phyloP scores from a whole-genome alignment of 2,888 invertebrate genomes.

The Craniophora ligustri region DNA sequence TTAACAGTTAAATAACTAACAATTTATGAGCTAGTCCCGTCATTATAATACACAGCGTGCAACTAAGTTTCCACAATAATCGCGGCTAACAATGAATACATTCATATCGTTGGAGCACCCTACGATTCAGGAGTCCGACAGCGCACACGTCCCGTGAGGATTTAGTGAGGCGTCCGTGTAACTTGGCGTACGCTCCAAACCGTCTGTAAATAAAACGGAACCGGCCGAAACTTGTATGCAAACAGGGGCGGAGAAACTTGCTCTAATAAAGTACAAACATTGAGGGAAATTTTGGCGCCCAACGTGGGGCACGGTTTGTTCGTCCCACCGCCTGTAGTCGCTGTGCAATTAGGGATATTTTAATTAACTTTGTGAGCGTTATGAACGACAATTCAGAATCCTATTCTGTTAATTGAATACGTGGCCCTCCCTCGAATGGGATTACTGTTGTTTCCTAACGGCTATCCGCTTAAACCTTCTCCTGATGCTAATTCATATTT shows the following conservation, averaged over 20 bases:
- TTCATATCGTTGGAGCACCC: conserved; percentile 22
- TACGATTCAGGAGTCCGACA: conserved; percentile 22
- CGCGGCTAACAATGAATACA: conserved; percentile 36
- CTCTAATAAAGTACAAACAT: conserved; percentile 84
- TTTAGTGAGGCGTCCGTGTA: conserved; percentile 53
- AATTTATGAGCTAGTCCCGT: conserved; percentile 28
- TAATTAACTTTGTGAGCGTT: conserved; percentile 82
- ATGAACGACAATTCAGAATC: conserved; percentile 78
- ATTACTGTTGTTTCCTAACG: conserved; percentile 68
- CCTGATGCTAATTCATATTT: conserved; percentile 62
- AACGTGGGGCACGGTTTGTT: conserved; percentile 51
- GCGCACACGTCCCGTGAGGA: conserved; percentile 43
- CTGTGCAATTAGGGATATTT: conserved; percentile 76
- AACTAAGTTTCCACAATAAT: conserved; percentile 42
- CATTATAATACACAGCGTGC: conserved; percentile 29
- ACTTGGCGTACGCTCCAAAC: conserved; percentile 53
- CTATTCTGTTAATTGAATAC: conserved; percentile 82
- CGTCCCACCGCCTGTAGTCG: conserved; percentile 53
- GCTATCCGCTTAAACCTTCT: conserved; percentile 64
- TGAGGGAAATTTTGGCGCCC: conserved; percentile 68
- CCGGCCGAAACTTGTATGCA: conserved; percentile 65
- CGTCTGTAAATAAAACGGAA: conserved; percentile 60
- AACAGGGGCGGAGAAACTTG: conserved; percentile 77
- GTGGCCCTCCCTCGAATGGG: conserved; percentile 64
- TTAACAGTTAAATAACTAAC: conserved; percentile 16